Percentiles rank a stretch among this genome's conserved stretches.
Evolutionary conservation across 2,113 vertebrate genomes (phyloP).

Genomic region (Oreochromis niloticus): DNA sequence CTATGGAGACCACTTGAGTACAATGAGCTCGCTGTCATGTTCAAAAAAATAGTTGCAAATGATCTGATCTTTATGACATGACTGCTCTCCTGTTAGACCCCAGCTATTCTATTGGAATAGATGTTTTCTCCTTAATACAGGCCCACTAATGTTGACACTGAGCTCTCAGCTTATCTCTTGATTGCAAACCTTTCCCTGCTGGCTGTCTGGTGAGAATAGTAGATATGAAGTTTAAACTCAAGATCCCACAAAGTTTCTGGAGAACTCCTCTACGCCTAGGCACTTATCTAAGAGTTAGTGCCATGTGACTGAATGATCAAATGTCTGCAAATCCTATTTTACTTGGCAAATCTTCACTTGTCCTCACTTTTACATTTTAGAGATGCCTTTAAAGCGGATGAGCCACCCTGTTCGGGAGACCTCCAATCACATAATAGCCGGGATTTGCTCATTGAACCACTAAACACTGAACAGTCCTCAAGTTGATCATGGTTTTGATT

Average conservation of each 20-base stretch:
- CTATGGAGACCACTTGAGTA: neutral
- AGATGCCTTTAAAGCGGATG: neutral
- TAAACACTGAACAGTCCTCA: too few relatives aligned
- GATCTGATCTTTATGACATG: neutral
- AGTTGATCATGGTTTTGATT: too few relatives aligned
- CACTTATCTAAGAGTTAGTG: neutral
- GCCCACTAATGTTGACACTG: neutral
- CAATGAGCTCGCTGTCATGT: neutral
- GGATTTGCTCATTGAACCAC: too few relatives aligned
- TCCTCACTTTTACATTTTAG: neutral
- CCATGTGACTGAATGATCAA: neutral
- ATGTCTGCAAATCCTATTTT: neutral
- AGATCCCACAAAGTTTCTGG: neutral
- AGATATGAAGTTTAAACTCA: neutral
- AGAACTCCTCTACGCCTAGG: neutral
- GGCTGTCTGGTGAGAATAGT: neutral
- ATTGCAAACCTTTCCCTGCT: neutral
- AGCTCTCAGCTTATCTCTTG: neutral
- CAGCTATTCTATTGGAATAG: neutral
- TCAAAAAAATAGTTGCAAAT: neutral
- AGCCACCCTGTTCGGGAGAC: too few relatives aligned
- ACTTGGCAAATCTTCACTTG: neutral
- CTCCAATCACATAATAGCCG: too few relatives aligned
- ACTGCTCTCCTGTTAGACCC: rapidly evolving
- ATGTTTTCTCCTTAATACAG: neutral